Evolutionary conservation across 1,140 invertebrate species (phyloP).

Genomic region (Mylabris phalerata): DNA sequence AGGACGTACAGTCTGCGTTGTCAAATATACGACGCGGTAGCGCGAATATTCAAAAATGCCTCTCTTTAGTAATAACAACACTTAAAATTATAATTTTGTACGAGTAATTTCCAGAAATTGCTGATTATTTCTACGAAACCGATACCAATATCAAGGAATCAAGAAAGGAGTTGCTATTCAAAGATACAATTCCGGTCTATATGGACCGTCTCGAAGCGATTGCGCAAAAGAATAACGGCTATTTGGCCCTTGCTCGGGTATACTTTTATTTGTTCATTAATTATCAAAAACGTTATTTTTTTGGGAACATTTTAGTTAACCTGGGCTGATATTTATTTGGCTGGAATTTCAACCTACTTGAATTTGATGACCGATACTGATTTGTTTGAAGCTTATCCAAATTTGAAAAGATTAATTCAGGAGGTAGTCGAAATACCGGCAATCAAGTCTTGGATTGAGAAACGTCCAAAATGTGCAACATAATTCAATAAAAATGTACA

Average conservation of each 20-base stretch:
- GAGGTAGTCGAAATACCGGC: constrained; percentile 50
- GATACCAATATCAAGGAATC: not conserved
- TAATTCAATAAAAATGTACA: too few relatives aligned
- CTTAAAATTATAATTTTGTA: too few relatives aligned
- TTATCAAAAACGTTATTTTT: not conserved
- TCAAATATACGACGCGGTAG: too few relatives aligned
- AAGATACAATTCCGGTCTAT: constrained; percentile 50
- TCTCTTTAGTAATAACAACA: too few relatives aligned
- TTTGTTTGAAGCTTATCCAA: constrained; percentile 52
- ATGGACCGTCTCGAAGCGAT: constrained; percentile 49
- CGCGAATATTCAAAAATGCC: too few relatives aligned
- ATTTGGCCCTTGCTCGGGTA: constrained; percentile 49
- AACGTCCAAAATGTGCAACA: constrained; percentile 45
- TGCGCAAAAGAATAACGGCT: constrained; percentile 47
- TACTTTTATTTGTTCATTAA: not conserved
- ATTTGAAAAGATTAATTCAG: constrained; percentile 49
- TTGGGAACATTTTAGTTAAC: constrained; percentile 45
- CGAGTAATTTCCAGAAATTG: too few relatives aligned
- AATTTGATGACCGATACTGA: constrained; percentile 50
- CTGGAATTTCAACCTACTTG: constrained; percentile 33
- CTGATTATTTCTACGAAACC: not conserved
- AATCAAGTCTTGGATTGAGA: constrained; percentile 61
- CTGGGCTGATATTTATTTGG: constrained; percentile 59
- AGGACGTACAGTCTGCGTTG: too few relatives aligned
- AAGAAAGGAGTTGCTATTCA: constrained; percentile 37